phyloP scores from a whole-genome alignment of 2,888 invertebrate species.

The Cantharis rufa region DNA sequence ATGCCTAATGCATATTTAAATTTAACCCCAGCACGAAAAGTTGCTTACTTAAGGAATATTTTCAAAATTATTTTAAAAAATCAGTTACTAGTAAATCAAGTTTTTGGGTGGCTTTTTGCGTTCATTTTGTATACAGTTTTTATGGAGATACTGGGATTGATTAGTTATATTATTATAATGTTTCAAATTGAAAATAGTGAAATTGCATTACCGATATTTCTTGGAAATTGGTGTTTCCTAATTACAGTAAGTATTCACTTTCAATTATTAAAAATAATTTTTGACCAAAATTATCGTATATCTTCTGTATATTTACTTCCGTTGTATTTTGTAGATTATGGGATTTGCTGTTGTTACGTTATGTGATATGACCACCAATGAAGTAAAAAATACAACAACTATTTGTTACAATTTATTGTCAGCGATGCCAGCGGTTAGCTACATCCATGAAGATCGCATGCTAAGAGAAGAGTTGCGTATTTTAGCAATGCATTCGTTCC shows the following conservation, averaged over 20 bases:
- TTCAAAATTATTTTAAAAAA: neutral
- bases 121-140: neutral
- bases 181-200: too few species aligned
- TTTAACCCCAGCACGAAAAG: neutral
- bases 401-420: neutral
- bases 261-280: too few species aligned
- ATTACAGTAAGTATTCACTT: neutral
- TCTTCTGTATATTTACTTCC: neutral
- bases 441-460: neutral
- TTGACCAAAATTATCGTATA: too few species aligned
- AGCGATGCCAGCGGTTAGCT: neutral
- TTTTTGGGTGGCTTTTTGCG: neutral
- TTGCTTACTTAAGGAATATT: neutral
- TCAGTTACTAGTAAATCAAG: neutral
- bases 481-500: constrained; percentile 32
- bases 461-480: constrained; percentile 30
- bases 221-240: neutral
- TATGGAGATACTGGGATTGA: neutral
- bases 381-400: neutral
- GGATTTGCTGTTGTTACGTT: neutral
- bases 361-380: neutral
- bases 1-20: neutral
- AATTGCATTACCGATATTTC: too few species aligned
- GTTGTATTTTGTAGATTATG: neutral
- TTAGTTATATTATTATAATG: neutral